Conservation (phyloP, 2,888 invertebrate genomes). For the Dinocampus coccinellae region DNA sequence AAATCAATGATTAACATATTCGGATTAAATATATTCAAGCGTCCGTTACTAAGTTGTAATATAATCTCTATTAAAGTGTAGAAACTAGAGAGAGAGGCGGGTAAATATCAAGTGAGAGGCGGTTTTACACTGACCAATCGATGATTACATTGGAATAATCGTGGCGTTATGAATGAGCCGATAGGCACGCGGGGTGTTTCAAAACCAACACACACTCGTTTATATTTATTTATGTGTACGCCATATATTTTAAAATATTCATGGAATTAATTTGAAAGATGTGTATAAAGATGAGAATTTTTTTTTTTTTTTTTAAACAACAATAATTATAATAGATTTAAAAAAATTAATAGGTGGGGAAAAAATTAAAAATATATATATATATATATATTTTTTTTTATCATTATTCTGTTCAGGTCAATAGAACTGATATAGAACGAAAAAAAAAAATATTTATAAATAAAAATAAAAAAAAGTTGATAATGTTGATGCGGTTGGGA, state of each 20-base stretch:
- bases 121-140: constrained; percentile 33
- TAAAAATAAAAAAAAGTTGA: too few relatives aligned
- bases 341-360: too few relatives aligned
- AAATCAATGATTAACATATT: neutral
- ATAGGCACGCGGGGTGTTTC: constrained; percentile 7
- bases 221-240: neutral
- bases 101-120: constrained; percentile 36
- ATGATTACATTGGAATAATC: constrained; percentile 19
- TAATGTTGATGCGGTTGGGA: too few relatives aligned
- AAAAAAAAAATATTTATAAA: too few relatives aligned
- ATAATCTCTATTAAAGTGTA: neutral
- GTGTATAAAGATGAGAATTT: neutral
- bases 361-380: too few relatives aligned
- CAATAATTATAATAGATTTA: too few relatives aligned
- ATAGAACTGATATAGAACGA: too few relatives aligned
- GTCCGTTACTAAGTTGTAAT: neutral
- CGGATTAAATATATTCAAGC: neutral
- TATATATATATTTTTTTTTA: too few relatives aligned
- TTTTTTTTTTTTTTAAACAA: too few relatives aligned
- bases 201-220: neutral
- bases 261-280: neutral
- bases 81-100: constrained; percentile 26
- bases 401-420: too few relatives aligned
- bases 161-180: constrained; percentile 3
- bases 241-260: neutral